Base-by-base conservation (phyloP, 1,140 invertebrate species). In the Metopolophium dirhodum region DNA sequence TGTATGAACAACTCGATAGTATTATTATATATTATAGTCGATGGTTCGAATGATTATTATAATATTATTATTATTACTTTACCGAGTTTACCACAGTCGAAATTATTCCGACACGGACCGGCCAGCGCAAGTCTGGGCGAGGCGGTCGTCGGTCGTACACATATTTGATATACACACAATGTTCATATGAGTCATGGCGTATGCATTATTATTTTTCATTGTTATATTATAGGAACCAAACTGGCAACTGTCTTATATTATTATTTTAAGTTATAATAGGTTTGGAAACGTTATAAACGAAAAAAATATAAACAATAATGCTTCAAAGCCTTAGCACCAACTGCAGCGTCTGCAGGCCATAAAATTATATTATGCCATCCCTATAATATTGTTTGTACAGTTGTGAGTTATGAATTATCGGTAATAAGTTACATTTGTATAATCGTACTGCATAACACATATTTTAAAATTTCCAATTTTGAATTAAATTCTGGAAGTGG, bases 21-120 rank as follows among this genome's bases (percentile, higher is more conserved):
- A 68, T n/a, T 61, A 61, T 61, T 68, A n/a, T 68, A 68, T n/a
- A 68, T 68, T 68, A 68, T 68, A n/a, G 61, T 68, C 61, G 61
- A 68, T 68, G 30, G 61, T 68, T 68, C 14, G 11, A 68, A 68
- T n/a, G 30, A 68, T 68, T 68, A 68, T 68, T 68, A 68, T 68
- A 68, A n/a, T 68, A 68, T 68, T 61, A 30, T 37, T 37, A 37
- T 61, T 68, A 18, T 68, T 68, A 68, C 30, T 68, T 18, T 18
- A n/a, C 61, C 57, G 9, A 61, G 57, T 30, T 61, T 61, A 61
- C 57, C 61, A 14, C 61, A 68, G 61, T 68, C 61, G 30, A 68
- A 68, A 68, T 68, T 68, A 68, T 68, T 68, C 61, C 61, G 61
- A 68, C 61, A 68, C 30, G 14, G 30, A 68, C 61, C 61, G 61